Evolutionary conservation across 64 coral and sea anemone species (phyloP), one percentile per base, ranked within the genome.

Genomic region (Dendrophyllia cribrosa): DNA sequence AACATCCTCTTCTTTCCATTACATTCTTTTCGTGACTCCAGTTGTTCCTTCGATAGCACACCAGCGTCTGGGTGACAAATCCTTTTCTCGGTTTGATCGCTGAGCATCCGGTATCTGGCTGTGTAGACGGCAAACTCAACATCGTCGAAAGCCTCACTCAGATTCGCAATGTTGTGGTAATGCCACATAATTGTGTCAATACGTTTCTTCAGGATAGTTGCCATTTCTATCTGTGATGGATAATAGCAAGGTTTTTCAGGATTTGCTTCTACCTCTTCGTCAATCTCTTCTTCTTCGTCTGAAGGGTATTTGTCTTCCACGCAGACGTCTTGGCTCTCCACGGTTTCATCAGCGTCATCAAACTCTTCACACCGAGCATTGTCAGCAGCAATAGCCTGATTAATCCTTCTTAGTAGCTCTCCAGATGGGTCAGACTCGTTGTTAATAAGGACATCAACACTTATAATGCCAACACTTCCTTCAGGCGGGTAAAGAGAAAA

Each of bases 201-300:
- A 17, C 78, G 89, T 16, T 59, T 72, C 51, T 93, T 93, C 4
- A 93, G 52, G 7, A 93, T 87, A 13, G 25, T 59, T 75, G 80
- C 91, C 91, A 93, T 93, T 56, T 93, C 91, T 79, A 67, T 93
- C 25, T 93, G 91, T 58, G 91, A 69, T 9, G 91, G 91, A 87
- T 87, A 93, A 70, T 93, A 93, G 64, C 91, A 93, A 17, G 91
- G 75, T 17, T 78, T 93, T 4, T 66, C 73, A 45, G 91, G 64
- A 26, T 67, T 74, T 8, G 49, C 25, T 26, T 75, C 51, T 24
- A 81, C 16, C 3, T 47, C 58, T n/a, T 61, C 76, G 34, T 81
- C 76, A 88, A 88, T 23, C 60, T 90, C 88, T 47, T 85, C 66
- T 61, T 69, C 73, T 58, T 93, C 76, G n/a, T 51, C 59, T 65